These are phyloP conservation scores for Harpegnathos saltator DNA, from an alignment of 1,140 invertebrate species.

Conservation along the genomic window DNA sequence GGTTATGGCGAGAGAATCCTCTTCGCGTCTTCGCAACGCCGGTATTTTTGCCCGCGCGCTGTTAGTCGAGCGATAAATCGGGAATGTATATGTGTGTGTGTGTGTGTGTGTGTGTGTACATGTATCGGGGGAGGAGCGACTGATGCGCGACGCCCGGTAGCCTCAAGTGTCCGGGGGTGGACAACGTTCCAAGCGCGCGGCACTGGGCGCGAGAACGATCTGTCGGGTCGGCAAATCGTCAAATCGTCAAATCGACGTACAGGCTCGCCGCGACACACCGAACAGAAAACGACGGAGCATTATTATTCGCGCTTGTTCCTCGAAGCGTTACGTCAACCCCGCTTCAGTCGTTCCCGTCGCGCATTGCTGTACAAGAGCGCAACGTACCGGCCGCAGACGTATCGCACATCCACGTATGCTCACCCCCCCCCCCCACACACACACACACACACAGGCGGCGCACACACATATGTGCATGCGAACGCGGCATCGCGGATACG, in stretches of 20 bases:
- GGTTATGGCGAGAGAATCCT: conserved; percentile 44
- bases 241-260: conserved; percentile 42
- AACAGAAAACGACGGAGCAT: conserved; percentile 47
- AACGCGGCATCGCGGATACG: background rate
- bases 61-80: conserved; percentile 54
- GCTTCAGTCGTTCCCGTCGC: conserved; percentile 11
- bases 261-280: background rate
- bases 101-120: background rate
- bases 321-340: conserved; percentile 46
- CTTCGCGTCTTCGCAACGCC: background rate
- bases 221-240: conserved; percentile 17
- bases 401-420: background rate
- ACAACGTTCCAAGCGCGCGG: background rate
- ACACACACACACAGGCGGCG: too few relatives aligned
- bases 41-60: background rate
- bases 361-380: background rate
- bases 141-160: too few relatives aligned
- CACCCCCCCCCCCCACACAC: too few relatives aligned
- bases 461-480: background rate
- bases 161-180: conserved; percentile 13
- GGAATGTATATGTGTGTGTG: background rate
- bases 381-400: background rate
- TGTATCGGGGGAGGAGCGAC: background rate
- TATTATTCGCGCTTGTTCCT: conserved; percentile 36
- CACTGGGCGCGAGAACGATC: background rate